These are phyloP conservation scores for Fragariocoptes setiger DNA, from an alignment of 1,140 invertebrate genomes.

Conservation along the genomic window DNA sequence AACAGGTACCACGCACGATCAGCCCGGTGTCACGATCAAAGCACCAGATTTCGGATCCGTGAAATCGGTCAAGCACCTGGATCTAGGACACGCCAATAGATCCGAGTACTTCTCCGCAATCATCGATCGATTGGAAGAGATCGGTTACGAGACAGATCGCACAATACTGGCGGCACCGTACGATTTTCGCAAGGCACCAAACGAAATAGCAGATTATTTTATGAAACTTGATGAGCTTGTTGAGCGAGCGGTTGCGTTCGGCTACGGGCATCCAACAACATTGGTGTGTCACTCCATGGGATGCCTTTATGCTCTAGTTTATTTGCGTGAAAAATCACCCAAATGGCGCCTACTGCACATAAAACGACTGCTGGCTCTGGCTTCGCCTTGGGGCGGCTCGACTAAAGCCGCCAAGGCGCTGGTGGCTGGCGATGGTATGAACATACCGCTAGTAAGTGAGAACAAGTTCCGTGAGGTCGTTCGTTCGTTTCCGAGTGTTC, in stretches of 20 bases:
- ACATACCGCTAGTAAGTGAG: conserved; percentile 44
- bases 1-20: conserved; percentile 46
- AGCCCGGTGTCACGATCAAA: conserved; percentile 48
- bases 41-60: conserved; percentile 65
- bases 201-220: conserved; percentile 60
- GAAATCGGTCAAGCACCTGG: conserved; percentile 59
- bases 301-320: conserved; percentile 48
- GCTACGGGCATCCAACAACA: conserved; percentile 41
- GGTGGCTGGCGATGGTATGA: conserved; percentile 72
- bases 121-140: conserved; percentile 30
- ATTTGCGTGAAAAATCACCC: conserved; percentile 42
- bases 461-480: conserved; percentile 47
- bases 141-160: conserved; percentile 46
- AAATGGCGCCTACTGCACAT: conserved; percentile 78
- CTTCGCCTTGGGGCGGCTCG: conserved; percentile 75
- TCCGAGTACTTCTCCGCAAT: conserved; percentile 66
- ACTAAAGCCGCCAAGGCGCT: conserved; percentile 72
- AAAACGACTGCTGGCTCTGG: conserved; percentile 38
- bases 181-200: conserved; percentile 82
- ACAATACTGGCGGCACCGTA: conserved; percentile 71
- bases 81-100: conserved; percentile 37
- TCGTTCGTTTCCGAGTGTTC: conserved; percentile 62
- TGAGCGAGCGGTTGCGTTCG: conserved; percentile 46
- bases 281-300: conserved; percentile 85
- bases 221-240: conserved; percentile 35